phyloP scores from a whole-genome alignment of 2,797 vertebrate species.

The Orestias chungarensis region DNA sequence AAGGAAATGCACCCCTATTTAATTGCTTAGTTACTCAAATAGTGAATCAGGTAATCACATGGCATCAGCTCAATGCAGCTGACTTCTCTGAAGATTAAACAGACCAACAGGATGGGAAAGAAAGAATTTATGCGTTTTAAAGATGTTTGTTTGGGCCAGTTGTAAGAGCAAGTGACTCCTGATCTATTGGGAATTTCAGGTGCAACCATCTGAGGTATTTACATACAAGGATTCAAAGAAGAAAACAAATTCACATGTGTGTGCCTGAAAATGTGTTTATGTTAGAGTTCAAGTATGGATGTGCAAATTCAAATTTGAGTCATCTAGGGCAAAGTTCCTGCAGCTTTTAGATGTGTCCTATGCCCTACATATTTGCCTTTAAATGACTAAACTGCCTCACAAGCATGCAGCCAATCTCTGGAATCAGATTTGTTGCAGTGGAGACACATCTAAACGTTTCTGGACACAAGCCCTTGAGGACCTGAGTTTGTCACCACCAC shows the following conservation, averaged over 20 bases:
- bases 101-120: not conserved
- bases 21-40: not conserved
- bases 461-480: no score
- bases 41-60: not conserved
- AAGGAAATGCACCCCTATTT: not conserved
- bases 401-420: no score
- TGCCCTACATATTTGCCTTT: no score
- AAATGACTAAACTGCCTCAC: no score
- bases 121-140: not conserved
- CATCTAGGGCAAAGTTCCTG: no score
- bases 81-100: not conserved
- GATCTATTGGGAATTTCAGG: not conserved
- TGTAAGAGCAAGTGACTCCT: not conserved
- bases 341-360: no score
- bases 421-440: no score
- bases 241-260: not conserved
- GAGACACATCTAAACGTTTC: no score
- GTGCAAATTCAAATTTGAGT: no score
- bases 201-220: not conserved
- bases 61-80: not conserved
- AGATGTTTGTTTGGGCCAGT: not conserved
- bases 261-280: not conserved
- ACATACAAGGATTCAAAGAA: not conserved
- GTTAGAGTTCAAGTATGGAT: not conserved
- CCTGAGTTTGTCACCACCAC: no score